Conservation (phyloP, 2,888 invertebrate species). For the Drosophila neotestacea region DNA sequence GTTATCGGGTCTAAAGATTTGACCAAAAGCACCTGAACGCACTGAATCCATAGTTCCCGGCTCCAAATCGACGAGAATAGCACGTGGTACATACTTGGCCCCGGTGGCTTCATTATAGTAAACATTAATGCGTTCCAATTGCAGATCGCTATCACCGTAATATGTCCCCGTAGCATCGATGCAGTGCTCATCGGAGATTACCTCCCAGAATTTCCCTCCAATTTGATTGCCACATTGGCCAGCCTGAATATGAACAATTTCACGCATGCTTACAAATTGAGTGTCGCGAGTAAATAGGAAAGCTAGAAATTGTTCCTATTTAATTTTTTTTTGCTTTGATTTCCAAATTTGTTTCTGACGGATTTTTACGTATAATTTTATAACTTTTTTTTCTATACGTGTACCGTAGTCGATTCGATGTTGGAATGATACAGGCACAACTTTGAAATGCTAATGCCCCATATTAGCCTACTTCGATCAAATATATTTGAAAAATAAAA, state of each 20-base stretch:
- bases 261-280: slow-evolving; percentile 91
- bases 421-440: slow-evolving; percentile 44
- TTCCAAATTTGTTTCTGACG: slow-evolving; percentile 17
- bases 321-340: slow-evolving; percentile 16
- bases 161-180: slow-evolving; percentile 96
- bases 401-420: slow-evolving; percentile 55
- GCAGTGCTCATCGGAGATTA: slow-evolving; percentile 97
- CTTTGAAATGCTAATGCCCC: slow-evolving; percentile 9
- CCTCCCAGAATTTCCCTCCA: slow-evolving; percentile 98
- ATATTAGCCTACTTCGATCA: slow-evolving; percentile 49
- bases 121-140: slow-evolving; percentile 97
- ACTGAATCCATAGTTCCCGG: slow-evolving; percentile 99
- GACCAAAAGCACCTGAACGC: slow-evolving; percentile 96
- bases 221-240: slow-evolving; percentile 99
- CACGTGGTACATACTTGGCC: slow-evolving; percentile 97
- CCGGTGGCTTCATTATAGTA: slow-evolving; percentile 98
- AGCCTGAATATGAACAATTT: slow-evolving; percentile 97
- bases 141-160: slow-evolving; percentile 95
- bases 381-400: slow-evolving; percentile 58
- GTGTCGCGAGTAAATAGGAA: background rate
- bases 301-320: background rate
- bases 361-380: slow-evolving; percentile 61
- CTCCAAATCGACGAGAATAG: slow-evolving; percentile 97
- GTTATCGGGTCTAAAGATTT: slow-evolving; percentile 97
- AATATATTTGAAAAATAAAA: background rate